Conservation (phyloP, 2,113 vertebrate species). For the Talpa occidentalis region DNA sequence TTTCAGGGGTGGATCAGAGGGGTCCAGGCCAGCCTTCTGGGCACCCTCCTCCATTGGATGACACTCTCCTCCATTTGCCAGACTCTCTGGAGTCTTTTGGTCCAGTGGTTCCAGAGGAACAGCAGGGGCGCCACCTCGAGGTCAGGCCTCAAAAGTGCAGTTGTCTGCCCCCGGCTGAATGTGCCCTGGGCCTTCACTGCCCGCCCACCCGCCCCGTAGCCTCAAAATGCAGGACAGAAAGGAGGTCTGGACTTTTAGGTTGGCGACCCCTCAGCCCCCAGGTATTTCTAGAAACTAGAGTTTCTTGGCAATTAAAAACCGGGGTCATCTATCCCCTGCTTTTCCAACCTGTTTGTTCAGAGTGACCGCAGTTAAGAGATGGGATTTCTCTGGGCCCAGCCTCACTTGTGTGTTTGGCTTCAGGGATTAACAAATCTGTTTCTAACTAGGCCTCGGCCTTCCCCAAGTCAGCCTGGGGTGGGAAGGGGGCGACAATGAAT, state of each 20-base stretch:
- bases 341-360: not conserved
- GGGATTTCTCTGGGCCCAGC: not conserved
- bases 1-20: not conserved
- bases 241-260: not conserved
- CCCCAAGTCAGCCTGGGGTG: not conserved
- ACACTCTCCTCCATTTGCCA: not conserved
- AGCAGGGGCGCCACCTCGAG: constrained; percentile 69
- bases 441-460: constrained; percentile 15
- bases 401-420: not conserved
- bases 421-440: not conserved
- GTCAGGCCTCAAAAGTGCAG: not conserved
- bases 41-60: not conserved
- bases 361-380: constrained; percentile 8
- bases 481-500: too few relatives aligned
- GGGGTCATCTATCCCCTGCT: not conserved
- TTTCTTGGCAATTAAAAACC: not conserved
- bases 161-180: not conserved
- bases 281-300: not conserved
- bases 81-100: not conserved
- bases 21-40: not conserved
- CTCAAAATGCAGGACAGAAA: not conserved
- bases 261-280: not conserved
- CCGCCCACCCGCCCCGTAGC: not conserved
- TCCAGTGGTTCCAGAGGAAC: constrained; percentile 14
- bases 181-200: rapidly evolving